Conservation (phyloP, 2,888 invertebrate species). For the Drosophila macrospina region DNA sequence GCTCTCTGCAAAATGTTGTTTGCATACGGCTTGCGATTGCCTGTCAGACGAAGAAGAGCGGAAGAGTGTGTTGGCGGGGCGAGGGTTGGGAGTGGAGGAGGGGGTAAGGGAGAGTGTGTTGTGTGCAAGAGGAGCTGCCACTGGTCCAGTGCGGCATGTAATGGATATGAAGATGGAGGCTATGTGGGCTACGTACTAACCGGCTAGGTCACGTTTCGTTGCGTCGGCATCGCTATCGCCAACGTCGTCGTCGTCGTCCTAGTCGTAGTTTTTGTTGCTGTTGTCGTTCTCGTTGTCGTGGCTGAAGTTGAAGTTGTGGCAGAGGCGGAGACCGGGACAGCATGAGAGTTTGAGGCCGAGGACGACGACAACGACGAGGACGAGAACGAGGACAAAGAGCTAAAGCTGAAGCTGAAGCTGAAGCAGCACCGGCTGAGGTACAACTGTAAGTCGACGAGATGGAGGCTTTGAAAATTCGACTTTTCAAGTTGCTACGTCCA, state of each 20-base stretch:
- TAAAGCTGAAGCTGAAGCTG: not conserved
- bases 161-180: conserved; percentile 72
- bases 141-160: conserved; percentile 67
- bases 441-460: conserved; percentile 60
- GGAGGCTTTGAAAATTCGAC: conserved; percentile 77
- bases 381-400: conserved; percentile 4
- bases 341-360: conserved; percentile 41
- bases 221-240: conserved; percentile 64
- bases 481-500: conserved; percentile 71
- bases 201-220: conserved; percentile 78
- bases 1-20: conserved; percentile 82
- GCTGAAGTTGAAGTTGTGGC: conserved; percentile 54
- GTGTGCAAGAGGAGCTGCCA: conserved; percentile 30
- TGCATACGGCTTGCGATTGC: conserved; percentile 84
- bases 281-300: conserved; percentile 39
- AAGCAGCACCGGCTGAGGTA: conserved; percentile 57
- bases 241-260: conserved; percentile 40
- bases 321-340: conserved; percentile 9
- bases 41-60: conserved; percentile 57
- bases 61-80: not conserved
- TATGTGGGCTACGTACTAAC: conserved; percentile 74
- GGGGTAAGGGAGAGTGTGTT: not conserved
- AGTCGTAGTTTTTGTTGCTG: conserved; percentile 27
- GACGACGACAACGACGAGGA: conserved; percentile 21
- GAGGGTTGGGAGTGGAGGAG: conserved; percentile 13